Evolutionary conservation across 2,113 vertebrate species (phyloP).

Genomic region (Strigops habroptila): DNA sequence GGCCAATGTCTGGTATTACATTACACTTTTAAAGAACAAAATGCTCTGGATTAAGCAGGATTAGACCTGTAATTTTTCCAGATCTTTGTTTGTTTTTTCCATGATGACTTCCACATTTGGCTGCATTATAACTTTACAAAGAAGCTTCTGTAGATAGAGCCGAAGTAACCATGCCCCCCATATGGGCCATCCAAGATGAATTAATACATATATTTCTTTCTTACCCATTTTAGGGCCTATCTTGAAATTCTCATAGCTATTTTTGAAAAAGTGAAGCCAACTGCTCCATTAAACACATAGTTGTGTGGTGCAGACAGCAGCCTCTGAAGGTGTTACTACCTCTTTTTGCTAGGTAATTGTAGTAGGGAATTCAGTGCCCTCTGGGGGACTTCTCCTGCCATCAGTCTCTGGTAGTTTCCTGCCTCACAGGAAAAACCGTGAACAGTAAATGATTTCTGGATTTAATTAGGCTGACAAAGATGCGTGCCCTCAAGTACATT

Average conservation of each 20-base stretch:
- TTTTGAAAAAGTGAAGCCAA: not conserved
- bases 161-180: not conserved
- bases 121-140: not conserved
- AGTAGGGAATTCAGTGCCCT: not conserved
- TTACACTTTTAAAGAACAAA: not conserved
- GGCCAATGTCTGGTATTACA: not conserved
- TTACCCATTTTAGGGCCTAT: not conserved
- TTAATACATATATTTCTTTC: not conserved
- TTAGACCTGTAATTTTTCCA: not conserved
- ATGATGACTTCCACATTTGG: not conserved
- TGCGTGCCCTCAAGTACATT: not conserved
- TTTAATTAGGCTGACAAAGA: slow-evolving; percentile 43
- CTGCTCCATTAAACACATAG: not conserved
- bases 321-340: not conserved
- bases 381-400: not conserved
- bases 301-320: not conserved
- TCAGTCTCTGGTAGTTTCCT: not conserved
- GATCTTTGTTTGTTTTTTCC: not conserved
- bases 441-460: slow-evolving; percentile 11
- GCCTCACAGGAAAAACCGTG: not conserved
- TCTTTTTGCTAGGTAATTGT: not conserved
- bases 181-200: not conserved
- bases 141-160: not conserved
- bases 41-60: not conserved
- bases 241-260: not conserved